Conservation (phyloP, 2,888 invertebrate genomes). For the Drosophila pullipes region DNA sequence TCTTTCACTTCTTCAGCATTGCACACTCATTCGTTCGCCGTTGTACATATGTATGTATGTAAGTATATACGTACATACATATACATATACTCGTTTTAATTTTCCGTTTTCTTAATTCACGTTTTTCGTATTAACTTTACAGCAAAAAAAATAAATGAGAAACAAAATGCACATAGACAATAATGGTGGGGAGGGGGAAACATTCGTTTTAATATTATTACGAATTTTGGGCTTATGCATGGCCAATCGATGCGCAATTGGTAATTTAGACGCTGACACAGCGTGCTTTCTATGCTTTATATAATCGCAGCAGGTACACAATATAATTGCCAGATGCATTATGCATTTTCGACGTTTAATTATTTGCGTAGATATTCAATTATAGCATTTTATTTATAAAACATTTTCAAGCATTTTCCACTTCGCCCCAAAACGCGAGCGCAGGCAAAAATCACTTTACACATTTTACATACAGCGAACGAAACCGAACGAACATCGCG, state of each 20-base stretch:
- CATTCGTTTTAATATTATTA: constrained; percentile 29
- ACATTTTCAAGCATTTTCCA: constrained; percentile 78
- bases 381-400: constrained; percentile 67
- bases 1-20: constrained; percentile 78
- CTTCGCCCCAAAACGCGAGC: constrained; percentile 76
- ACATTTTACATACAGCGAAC: constrained; percentile 75
- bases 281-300: constrained; percentile 71
- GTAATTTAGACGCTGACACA: constrained; percentile 48
- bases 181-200: constrained; percentile 5
- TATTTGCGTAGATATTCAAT: constrained; percentile 41
- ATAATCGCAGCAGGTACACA: constrained; percentile 59
- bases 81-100: constrained; percentile 67
- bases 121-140: constrained; percentile 61
- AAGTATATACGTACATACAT: constrained; percentile 13
- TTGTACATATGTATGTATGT: constrained; percentile 46
- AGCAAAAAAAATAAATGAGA: constrained; percentile 51
- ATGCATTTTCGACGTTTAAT: constrained; percentile 34
- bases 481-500: constrained; percentile 61
- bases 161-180: constrained; percentile 26
- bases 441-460: constrained; percentile 78
- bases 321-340: constrained; percentile 27
- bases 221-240: constrained; percentile 21
- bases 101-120: constrained; percentile 73
- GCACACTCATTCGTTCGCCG: constrained; percentile 78
- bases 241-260: constrained; percentile 77